These are phyloP conservation scores for Agrenia bidenticulata DNA, from an alignment of 2,888 invertebrate genomes.

Conservation along the genomic window DNA sequence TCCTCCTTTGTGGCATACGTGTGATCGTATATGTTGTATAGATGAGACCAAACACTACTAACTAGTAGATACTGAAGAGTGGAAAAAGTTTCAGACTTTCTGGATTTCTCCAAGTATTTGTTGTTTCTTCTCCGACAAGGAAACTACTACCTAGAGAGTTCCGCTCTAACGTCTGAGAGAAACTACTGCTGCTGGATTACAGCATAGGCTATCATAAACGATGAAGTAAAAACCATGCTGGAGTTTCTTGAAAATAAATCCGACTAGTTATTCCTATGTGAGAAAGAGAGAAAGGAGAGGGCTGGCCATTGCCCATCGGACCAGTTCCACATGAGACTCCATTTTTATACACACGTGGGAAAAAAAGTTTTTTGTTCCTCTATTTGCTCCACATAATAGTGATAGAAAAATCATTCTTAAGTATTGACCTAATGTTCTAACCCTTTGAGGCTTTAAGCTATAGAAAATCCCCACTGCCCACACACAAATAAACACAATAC, in stretches of 20 bases:
- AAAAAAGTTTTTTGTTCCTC: not conserved
- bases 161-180: not conserved
- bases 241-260: constrained; percentile 9
- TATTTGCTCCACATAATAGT: not conserved
- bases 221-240: constrained; percentile 1
- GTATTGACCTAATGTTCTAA: constrained; percentile 17
- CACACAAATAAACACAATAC: too few relatives aligned
- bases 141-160: constrained; percentile 11
- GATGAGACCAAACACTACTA: too few relatives aligned
- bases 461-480: too few relatives aligned
- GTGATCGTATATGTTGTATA: too few relatives aligned
- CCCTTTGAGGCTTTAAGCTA: not conserved
- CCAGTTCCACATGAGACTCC: too few relatives aligned
- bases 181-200: too few relatives aligned
- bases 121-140: not conserved
- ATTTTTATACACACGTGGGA: too few relatives aligned
- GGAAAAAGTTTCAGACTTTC: too few relatives aligned
- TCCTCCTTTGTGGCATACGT: too few relatives aligned
- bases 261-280: constrained; percentile 11
- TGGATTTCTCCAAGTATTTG: not conserved
- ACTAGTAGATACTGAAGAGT: too few relatives aligned
- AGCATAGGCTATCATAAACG: not conserved
- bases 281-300: constrained; percentile 5
- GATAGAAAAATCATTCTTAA: not conserved
- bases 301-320: too few relatives aligned